Percentiles rank a stretch among this genome's conserved stretches.
Evolutionary conservation across 2,888 invertebrate genomes (phyloP).

Genomic region (Myathropa florea): DNA sequence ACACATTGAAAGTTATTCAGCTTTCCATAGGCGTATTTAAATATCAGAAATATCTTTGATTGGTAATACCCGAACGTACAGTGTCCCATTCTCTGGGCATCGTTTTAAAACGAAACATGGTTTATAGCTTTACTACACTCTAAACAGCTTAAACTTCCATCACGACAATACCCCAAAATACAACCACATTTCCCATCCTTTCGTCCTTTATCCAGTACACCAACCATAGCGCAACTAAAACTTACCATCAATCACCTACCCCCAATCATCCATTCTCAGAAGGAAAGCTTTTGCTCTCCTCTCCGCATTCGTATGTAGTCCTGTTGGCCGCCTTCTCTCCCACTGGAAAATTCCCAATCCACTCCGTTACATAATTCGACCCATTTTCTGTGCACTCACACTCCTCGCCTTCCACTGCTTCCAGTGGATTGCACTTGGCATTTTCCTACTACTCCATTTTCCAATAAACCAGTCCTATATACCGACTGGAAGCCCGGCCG

Average conservation of each 20-base stretch:
- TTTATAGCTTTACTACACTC: background rate
- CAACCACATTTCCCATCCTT: background rate
- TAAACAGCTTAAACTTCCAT: background rate
- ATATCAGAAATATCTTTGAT: too few species aligned
- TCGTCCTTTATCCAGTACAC: background rate
- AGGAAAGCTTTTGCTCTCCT: background rate
- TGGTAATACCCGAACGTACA: too few species aligned
- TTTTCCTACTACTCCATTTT: conserved; percentile 81
- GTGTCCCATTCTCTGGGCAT: background rate
- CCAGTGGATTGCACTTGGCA: conserved; percentile 80
- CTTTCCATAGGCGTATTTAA: too few species aligned
- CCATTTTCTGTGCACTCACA: conserved; percentile 59
- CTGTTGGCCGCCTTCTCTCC: conserved; percentile 18
- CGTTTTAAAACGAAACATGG: background rate
- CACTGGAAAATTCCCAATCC: conserved; percentile 45
- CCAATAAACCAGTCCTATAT: conserved; percentile 80
- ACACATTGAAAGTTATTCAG: too few species aligned
- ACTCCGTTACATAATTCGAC: conserved; percentile 67
- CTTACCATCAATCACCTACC: background rate
- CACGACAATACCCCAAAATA: background rate
- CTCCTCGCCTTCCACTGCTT: conserved; percentile 74
- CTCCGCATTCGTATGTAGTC: background rate
- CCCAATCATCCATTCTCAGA: background rate
- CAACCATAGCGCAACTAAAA: background rate
- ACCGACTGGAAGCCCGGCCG: conserved; percentile 63